These are phyloP conservation scores for Ephialtes manifestator DNA, from an alignment of 2,888 invertebrate species.

Conservation along the genomic window DNA sequence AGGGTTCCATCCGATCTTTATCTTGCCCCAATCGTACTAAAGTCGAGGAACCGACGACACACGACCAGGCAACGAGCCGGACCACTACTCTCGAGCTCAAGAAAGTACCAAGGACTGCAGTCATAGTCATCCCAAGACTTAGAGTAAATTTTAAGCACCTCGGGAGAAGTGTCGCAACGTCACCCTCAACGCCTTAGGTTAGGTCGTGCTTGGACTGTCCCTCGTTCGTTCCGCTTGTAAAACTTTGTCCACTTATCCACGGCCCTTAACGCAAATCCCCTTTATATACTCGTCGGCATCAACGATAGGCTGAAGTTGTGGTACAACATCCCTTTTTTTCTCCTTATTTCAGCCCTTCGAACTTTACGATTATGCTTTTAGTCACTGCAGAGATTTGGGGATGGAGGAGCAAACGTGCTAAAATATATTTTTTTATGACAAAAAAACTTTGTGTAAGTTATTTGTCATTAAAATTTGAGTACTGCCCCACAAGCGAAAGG, in stretches of 20 bases:
- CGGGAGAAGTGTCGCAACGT: neutral
- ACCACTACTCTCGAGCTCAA: constrained; percentile 12
- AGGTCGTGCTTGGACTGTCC: neutral
- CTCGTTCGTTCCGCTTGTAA: constrained; percentile 48
- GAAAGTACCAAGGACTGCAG: neutral
- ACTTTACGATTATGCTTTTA: neutral
- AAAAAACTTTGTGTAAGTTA: too few relatives aligned
- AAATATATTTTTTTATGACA: too few relatives aligned
- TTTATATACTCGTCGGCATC: constrained; percentile 43
- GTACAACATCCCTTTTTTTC: neutral
- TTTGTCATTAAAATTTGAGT: too few relatives aligned
- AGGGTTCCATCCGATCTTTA: constrained; percentile 10
- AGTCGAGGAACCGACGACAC: neutral
- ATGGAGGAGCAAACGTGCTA: neutral
- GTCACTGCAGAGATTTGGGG: neutral
- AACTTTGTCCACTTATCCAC: constrained; percentile 63
- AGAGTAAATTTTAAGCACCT: constrained; percentile 7
- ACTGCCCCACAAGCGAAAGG: too few relatives aligned
- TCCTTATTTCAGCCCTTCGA: neutral
- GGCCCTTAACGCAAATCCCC: constrained; percentile 62
- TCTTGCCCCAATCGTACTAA: neutral
- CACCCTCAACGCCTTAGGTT: neutral
- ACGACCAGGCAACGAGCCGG: neutral
- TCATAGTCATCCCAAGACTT: neutral
- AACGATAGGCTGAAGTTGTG: neutral